These are phyloP conservation scores for Notamacropus eugenii DNA, from an alignment of 2,797 vertebrate genomes.

Conservation along the genomic window DNA sequence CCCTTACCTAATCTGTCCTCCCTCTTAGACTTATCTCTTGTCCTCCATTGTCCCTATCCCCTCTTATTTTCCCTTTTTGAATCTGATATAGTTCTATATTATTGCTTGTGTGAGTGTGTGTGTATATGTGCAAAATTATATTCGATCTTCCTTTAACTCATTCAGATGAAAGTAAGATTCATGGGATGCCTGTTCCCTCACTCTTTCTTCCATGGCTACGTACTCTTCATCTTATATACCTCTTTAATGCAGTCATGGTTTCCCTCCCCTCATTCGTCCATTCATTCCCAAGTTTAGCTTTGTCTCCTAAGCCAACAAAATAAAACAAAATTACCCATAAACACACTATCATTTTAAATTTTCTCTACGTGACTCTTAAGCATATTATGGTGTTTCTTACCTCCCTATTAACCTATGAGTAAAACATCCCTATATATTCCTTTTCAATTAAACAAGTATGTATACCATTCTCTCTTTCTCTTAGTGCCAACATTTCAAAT, in stretches of 20 bases:
- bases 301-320: not conserved
- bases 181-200: not conserved
- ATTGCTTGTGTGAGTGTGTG: not conserved
- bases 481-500: not conserved
- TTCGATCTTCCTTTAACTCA: not conserved
- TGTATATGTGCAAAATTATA: not conserved
- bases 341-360: not conserved
- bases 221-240: not conserved
- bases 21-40: not conserved
- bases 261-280: not conserved
- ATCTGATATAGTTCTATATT: not conserved
- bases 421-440: not conserved
- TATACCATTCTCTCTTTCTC: not conserved
- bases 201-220: not conserved
- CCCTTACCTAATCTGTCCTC: not conserved
- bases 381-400: not conserved
- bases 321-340: not conserved
- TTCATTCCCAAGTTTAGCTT: not conserved
- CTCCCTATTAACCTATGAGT: not conserved
- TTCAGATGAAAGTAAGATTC: not conserved
- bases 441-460: not conserved
- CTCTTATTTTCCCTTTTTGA: not conserved
- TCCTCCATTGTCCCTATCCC: not conserved
- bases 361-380: not conserved
- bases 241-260: not conserved